Conservation (phyloP, 2,797 vertebrate genomes). For the Chelmon rostratus region DNA sequence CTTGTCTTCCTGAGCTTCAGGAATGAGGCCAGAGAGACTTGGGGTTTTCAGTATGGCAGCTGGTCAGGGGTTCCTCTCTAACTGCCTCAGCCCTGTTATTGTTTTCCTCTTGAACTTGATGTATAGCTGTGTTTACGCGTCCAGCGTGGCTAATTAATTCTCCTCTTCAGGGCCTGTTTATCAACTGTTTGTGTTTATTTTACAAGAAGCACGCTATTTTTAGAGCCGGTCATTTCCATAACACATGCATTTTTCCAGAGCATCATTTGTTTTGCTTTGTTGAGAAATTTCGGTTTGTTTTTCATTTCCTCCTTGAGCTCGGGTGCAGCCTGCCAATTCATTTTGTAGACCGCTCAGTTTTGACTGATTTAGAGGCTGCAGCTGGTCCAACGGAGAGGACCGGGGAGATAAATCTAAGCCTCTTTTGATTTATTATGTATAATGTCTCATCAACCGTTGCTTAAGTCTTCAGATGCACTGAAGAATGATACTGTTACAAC, state of each 20-base stretch:
- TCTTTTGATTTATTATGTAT: conserved; percentile 84
- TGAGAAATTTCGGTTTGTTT: conserved; percentile 75
- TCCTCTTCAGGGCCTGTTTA: conserved; percentile 81
- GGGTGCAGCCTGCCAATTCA: conserved; percentile 76
- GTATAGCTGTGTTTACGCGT: conserved; percentile 84
- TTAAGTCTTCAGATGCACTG: conserved; percentile 77
- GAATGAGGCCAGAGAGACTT: conserved; percentile 41
- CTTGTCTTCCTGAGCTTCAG: conserved; percentile 44
- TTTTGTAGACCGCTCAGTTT: conserved; percentile 74
- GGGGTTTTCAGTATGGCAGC: conserved; percentile 47
- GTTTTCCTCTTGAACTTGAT: conserved; percentile 84
- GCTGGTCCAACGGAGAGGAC: conserved; percentile 73
- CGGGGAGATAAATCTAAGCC: conserved; percentile 79
- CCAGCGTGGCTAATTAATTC: conserved; percentile 86
- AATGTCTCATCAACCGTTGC: conserved; percentile 83
- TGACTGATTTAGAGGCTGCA: conserved; percentile 82
- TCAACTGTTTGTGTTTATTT: conserved; percentile 83
- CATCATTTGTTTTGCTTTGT: conserved; percentile 82
- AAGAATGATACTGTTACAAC: conserved; percentile 77
- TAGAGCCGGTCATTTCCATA: conserved; percentile 80
- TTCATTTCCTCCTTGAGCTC: conserved; percentile 59
- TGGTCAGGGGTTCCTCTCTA: conserved; percentile 64
- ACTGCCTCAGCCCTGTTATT: conserved; percentile 76
- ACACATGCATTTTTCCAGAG: conserved; percentile 61
- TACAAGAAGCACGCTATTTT: conserved; percentile 82